Evolutionary conservation across 1,140 invertebrate species (phyloP).

Genomic region (Drosophila quadrilineata): DNA sequence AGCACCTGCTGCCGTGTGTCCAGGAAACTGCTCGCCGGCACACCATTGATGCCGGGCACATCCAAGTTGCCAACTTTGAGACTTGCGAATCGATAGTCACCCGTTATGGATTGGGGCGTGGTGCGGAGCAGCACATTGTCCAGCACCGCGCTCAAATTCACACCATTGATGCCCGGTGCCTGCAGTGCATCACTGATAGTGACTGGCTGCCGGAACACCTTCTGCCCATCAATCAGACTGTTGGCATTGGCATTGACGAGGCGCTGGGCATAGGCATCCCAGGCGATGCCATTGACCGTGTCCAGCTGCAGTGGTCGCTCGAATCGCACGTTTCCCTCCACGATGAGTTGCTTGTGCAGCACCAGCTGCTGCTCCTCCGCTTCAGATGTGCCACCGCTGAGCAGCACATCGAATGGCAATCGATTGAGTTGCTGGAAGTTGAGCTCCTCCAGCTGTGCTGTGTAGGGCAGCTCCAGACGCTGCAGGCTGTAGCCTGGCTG

Average conservation of each 20-base stretch:
- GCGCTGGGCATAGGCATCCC: slow-evolving; percentile 26
- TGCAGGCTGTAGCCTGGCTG: slow-evolving; percentile 48
- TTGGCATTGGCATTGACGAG: slow-evolving; percentile 50
- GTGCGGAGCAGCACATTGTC: slow-evolving; percentile 59
- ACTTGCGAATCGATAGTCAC: slow-evolving; percentile 46
- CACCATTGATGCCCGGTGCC: slow-evolving; percentile 30
- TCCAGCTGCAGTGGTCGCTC: slow-evolving; percentile 36
- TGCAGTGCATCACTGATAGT: slow-evolving; percentile 43
- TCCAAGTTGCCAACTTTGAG: slow-evolving; percentile 54
- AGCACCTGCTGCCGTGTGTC: slow-evolving; percentile 25
- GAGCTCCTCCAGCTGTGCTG: slow-evolving; percentile 28
- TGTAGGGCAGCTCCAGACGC: slow-evolving; percentile 37
- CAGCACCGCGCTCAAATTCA: slow-evolving; percentile 46
- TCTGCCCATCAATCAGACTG: slow-evolving; percentile 31
- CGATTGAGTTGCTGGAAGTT: slow-evolving; percentile 58
- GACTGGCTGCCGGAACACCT: slow-evolving; percentile 41
- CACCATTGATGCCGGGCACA: slow-evolving; percentile 48
- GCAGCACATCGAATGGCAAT: slow-evolving; percentile 53
- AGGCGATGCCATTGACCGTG: slow-evolving; percentile 48
- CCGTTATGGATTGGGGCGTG: slow-evolving; percentile 56
- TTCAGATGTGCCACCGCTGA: slow-evolving; percentile 13
- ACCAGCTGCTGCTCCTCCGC: slow-evolving; percentile 31
- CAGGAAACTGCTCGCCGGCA: slow-evolving; percentile 29
- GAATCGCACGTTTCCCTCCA: slow-evolving; percentile 69
- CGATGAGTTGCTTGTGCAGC: slow-evolving; percentile 61